Conservation (phyloP, 1,140 invertebrate genomes). For the Ips typographus region DNA sequence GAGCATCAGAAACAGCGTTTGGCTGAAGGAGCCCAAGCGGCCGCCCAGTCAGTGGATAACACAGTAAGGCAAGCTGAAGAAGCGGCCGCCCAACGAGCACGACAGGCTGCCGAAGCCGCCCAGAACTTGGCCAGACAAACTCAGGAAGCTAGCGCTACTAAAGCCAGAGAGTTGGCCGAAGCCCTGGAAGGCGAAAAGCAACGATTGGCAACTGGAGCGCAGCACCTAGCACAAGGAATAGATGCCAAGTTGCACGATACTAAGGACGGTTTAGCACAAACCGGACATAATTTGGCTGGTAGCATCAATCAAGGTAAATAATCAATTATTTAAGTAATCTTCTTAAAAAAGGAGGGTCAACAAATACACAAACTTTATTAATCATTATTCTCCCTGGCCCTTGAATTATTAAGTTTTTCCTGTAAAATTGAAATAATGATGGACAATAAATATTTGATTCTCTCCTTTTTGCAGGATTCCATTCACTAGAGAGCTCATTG, state of each 20-base stretch:
- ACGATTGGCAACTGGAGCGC: constrained; percentile 20
- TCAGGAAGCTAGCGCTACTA: constrained; percentile 33
- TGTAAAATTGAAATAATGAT: too few relatives aligned
- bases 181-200: constrained; percentile 25
- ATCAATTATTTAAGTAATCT: not conserved
- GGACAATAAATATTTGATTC: not conserved
- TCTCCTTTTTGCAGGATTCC: constrained; percentile 23
- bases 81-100: constrained; percentile 20
- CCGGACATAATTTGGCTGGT: not conserved
- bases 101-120: constrained; percentile 21
- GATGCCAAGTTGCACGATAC: too few relatives aligned
- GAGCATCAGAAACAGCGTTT: constrained; percentile 13
- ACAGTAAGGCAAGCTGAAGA: constrained; percentile 32
- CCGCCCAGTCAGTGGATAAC: constrained; percentile 32
- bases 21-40: constrained; percentile 21
- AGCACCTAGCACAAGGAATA: constrained; percentile 20
- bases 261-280: too few relatives aligned
- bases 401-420: too few relatives aligned
- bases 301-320: constrained; percentile 1
- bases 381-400: not conserved
- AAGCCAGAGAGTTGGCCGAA: constrained; percentile 33
- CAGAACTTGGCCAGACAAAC: constrained; percentile 27
- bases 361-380: not conserved
- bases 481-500: constrained; percentile 26
- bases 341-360: not conserved